Base-by-base conservation (phyloP, 2,797 vertebrate species). In the Presbytis comata region DNA sequence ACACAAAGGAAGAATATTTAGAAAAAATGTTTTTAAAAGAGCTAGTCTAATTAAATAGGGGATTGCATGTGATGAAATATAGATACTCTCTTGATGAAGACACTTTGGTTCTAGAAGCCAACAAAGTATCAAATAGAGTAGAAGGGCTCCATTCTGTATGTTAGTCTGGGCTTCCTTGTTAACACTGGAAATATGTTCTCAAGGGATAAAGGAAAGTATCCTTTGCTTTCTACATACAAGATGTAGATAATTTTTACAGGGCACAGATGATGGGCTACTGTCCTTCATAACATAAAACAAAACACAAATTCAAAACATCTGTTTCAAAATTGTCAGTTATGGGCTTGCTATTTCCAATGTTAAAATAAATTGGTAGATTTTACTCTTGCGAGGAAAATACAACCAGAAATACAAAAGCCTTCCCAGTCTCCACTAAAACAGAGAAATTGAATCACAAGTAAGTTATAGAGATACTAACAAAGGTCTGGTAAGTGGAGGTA, bases 21-120 rank as follows among this genome's bases (percentile, higher is more conserved):
- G 90, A 97, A 46, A 91, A 30, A 96, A 95, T 87, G 85, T 97
- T 75, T 94, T 97, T 91, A 87, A 78, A 78, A 96, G 94, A 93
- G 46, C 92, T 96, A 53, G 46, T 82, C 53, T 95, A 96, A 97
- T 98, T 97, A 98, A 97, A 96, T 24, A 72, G 89, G 48, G 92
- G 75, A 74, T 88, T 96, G 64, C 81, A 95, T 87, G 84, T 95
- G 91, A 94, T 97, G 80, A 97, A 97, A 97, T 93, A 91, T 7
- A 85, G 12, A 57, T 90, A 70, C 41, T 24, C 2, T 79, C 72
- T 95, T 41, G 44, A 48, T 85, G 36, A 93, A 95, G 85, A 93
- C 75, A 78, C 48, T 26, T 41, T 50, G 36, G 48, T 82, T 72
- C 61, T 46, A 28, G 14, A 86, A 74, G 24, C 61, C 28, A 80